A percentile compares a stretch with the other conserved stretches of the same genome.
phyloP scores from a whole-genome alignment of 1,140 invertebrate genomes.

The Aradophagus sp. region DNA sequence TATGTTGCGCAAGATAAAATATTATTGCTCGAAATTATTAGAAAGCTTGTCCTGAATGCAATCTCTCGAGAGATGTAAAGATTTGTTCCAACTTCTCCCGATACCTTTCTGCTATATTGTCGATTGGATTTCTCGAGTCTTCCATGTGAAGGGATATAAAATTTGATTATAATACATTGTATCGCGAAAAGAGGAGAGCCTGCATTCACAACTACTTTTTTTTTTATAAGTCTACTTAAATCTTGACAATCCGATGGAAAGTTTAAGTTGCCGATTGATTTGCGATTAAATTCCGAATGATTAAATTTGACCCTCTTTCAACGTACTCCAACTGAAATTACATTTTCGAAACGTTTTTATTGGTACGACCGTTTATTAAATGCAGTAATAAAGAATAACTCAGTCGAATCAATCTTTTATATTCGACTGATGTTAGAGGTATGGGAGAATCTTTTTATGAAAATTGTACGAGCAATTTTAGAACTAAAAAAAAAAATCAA shows the following conservation, averaged over 20 bases:
- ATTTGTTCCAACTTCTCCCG: slow-evolving; percentile 45
- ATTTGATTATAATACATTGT: slow-evolving; percentile 49
- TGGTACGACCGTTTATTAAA: too few species aligned
- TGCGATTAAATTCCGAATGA: slow-evolving; percentile 6
- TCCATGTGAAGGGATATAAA: slow-evolving; percentile 38
- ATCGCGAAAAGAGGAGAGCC: slow-evolving; percentile 14
- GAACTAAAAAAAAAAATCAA: too few species aligned
- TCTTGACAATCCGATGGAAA: slow-evolving; percentile 12
- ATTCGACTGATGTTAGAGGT: too few species aligned
- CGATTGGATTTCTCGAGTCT: slow-evolving; percentile 50
- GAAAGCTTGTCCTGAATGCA: slow-evolving; percentile 42
- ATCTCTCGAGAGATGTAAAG: slow-evolving; percentile 43
- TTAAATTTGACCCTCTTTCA: too few species aligned
- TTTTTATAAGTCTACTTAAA: slow-evolving; percentile 28
- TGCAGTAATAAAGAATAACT: too few species aligned
- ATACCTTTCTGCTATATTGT: slow-evolving; percentile 45
- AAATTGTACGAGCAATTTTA: too few species aligned
- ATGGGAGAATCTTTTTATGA: too few species aligned
- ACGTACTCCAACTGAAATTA: too few species aligned
- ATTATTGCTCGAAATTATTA: slow-evolving; percentile 49
- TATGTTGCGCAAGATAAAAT: slow-evolving; percentile 42
- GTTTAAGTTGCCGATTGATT: slow-evolving; percentile 13
- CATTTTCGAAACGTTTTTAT: too few species aligned
- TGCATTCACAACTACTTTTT: slow-evolving; percentile 22
- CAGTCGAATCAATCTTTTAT: too few species aligned